Evolutionary conservation across 2,888 invertebrate species (phyloP).

Genomic region (Trypoxylon attenuatum): DNA sequence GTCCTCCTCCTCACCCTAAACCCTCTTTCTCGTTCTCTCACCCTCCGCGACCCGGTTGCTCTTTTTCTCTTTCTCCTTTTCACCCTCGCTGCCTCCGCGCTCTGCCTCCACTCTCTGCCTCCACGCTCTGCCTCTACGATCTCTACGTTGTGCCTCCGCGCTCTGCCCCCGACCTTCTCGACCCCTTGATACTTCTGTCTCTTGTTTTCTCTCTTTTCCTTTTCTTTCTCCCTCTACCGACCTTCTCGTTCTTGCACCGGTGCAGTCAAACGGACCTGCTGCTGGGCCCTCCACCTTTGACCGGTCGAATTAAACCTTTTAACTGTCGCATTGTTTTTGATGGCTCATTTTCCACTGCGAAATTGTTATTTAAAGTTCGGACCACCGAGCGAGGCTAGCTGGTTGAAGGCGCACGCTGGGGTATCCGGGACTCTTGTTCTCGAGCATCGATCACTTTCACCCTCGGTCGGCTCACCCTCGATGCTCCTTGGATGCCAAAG

Average conservation of each 20-base stretch:
- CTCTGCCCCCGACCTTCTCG: conserved; percentile 32
- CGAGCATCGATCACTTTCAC: conserved; percentile 13
- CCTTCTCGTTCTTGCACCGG: conserved; percentile 35
- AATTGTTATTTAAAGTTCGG: conserved; percentile 65
- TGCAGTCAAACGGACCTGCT: conserved; percentile 53
- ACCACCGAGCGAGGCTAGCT: too few species aligned
- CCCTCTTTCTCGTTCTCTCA: background rate
- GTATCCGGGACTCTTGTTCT: background rate
- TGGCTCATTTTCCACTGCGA: conserved; percentile 66
- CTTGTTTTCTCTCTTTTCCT: conserved; percentile 12
- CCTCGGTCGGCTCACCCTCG: background rate
- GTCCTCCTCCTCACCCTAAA: conserved; percentile 18
- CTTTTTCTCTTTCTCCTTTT: conserved; percentile 5
- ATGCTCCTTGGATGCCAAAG: too few species aligned
- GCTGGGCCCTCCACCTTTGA: conserved; percentile 54
- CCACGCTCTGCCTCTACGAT: background rate
- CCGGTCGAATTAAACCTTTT: conserved; percentile 67
- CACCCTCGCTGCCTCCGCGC: background rate
- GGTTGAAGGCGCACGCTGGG: too few species aligned
- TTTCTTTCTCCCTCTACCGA: conserved; percentile 20
- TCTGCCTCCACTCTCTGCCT: background rate
- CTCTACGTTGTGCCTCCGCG: background rate
- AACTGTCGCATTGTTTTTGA: conserved; percentile 66
- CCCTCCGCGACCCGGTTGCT: conserved; percentile 6
- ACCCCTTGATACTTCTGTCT: background rate